These are phyloP conservation scores for Poeciliopsis gracilis DNA, from an alignment of 2,797 vertebrate genomes.

Conservation along the genomic window DNA sequence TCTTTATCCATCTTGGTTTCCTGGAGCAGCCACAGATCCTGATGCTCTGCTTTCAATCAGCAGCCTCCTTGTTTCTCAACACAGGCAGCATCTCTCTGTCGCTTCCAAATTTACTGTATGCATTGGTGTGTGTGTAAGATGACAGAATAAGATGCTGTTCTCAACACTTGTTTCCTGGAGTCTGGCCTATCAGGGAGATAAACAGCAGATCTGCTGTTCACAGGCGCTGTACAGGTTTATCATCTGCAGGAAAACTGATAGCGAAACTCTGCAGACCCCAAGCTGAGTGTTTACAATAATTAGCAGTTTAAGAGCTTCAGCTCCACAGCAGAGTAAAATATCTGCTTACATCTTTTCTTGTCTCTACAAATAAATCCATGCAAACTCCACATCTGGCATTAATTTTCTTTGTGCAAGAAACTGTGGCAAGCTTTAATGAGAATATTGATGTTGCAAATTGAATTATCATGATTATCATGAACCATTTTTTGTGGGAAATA, in stretches of 20 bases:
- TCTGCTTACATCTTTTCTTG: slow-evolving; percentile 11
- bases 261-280: slow-evolving; percentile 32
- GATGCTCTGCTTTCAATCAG: slow-evolving; percentile 46
- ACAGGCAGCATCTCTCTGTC: slow-evolving; percentile 37
- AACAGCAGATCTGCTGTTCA: slow-evolving; percentile 62
- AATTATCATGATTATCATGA: neutral
- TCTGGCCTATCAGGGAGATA: slow-evolving; percentile 71
- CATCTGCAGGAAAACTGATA: slow-evolving; percentile 51
- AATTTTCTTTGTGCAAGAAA: neutral
- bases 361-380: neutral
- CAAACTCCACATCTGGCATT: neutral
- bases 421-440: neutral
- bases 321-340: slow-evolving; percentile 18
- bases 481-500: neutral
- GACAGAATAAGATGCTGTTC: slow-evolving; percentile 51
- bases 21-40: slow-evolving; percentile 10
- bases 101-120: slow-evolving; percentile 25
- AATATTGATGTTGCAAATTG: neutral
- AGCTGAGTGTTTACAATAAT: slow-evolving; percentile 34
- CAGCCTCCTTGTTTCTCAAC: slow-evolving; percentile 59
- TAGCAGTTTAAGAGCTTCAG: slow-evolving; percentile 30
- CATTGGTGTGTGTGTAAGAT: slow-evolving; percentile 33
- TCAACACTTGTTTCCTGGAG: slow-evolving; percentile 72
- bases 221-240: slow-evolving; percentile 55
- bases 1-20: neutral